Base-by-base conservation (phyloP, 2,888 invertebrate genomes). In the Eumacrocentrus americanus region DNA sequence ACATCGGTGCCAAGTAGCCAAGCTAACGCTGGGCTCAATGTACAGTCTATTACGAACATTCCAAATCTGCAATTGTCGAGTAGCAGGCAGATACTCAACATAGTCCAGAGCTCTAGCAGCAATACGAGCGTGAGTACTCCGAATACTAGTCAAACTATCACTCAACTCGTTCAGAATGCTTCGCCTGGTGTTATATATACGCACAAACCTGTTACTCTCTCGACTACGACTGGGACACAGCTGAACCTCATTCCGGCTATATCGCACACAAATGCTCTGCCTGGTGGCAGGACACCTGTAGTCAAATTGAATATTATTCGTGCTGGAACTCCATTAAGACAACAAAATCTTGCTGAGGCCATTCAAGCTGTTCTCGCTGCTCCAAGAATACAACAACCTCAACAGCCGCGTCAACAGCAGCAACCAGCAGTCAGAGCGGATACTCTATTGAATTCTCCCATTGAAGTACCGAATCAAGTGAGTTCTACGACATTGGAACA, bases 401-500 rank as follows among this genome's bases (percentile, higher is more conserved):
- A 1, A 86, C 87, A 44, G 86, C 87, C 74, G 75, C 87, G 53
- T 85, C 87, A 64, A 86, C 87, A 9, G 84, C 58, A 44, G 14
- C 66, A 61, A 77, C 66, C 48, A 84, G 67, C 65, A 50, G 66
- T 73, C 0, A 66, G 73, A 9, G 42, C 65, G 12, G 69, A 70
- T n/a, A 73, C 42, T 44, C 40, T 76, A 22, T 72, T 78, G 0
- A 72, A 72, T 40, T 69, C 77, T 0, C 65, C 76, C 0, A 79
- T 79, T 38, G 79, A 79, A 22, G 77, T 75, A 3, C 70, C 75
- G 5, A 77, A 75, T 58, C 76, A 77, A 56, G 86, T 91, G 72
- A 90, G 90, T 75, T 88, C 90, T 0, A 90, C 90, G 0, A 91
- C 91, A 0, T 80, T 91, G 51, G 91, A 92, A 77, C 91, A 91